These are phyloP conservation scores for Chaetorhynchus papuensis DNA, from an alignment of 2,113 vertebrate species.

Conservation along the genomic window DNA sequence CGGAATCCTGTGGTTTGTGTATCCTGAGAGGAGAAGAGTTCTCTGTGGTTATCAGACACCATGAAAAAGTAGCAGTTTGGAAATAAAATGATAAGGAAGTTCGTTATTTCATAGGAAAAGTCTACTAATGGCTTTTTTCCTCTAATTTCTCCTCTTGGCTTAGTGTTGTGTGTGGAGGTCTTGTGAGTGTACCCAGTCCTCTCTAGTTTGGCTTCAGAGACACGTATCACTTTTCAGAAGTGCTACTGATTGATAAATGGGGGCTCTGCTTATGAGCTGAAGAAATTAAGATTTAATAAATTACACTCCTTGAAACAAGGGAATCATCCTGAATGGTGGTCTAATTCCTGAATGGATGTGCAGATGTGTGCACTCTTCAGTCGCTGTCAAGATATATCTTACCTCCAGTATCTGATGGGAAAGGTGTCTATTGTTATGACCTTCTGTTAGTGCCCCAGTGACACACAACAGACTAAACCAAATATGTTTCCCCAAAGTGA, in stretches of 20 bases:
- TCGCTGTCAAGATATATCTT: not conserved
- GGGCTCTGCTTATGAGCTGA: not conserved
- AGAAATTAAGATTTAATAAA: not conserved
- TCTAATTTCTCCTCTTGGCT: not conserved
- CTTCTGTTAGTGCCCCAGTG: not conserved
- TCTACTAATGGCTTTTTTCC: not conserved
- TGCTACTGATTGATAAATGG: not conserved
- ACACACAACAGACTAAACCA: accelerated
- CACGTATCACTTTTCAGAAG: not conserved
- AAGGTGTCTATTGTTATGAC: not conserved
- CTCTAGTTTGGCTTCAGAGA: not conserved
- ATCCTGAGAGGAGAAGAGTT: constrained; percentile 72
- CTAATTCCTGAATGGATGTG: not conserved
- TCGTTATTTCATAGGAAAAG: constrained; percentile 47
- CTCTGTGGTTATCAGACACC: constrained; percentile 61
- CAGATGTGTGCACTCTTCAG: not conserved
- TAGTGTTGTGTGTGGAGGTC: not conserved
- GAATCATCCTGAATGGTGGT: not conserved
- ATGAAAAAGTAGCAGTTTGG: constrained; percentile 33
- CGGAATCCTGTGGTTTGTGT: constrained; percentile 79
- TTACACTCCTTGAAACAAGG: not conserved
- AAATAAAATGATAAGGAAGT: constrained; percentile 51
- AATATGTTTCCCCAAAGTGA: not conserved
- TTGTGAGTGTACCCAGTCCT: not conserved
- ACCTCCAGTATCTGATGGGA: not conserved